These are phyloP conservation scores for Hippocampus kuda DNA, from an alignment of 2,797 vertebrate genomes.

Conservation along the genomic window DNA sequence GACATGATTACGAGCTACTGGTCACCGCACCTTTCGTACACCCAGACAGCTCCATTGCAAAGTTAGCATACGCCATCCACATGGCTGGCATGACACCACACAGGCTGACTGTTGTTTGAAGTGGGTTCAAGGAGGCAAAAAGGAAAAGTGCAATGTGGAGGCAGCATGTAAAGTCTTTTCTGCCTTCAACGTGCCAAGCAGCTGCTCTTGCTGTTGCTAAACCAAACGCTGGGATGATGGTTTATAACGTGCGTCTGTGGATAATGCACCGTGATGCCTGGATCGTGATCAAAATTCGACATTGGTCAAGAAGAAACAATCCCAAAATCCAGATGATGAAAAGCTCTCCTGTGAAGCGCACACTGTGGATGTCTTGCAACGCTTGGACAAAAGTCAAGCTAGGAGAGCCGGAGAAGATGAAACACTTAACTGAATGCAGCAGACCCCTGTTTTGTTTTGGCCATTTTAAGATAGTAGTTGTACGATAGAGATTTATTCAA, in stretches of 20 bases:
- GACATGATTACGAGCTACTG: slow-evolving; percentile 69
- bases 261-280: slow-evolving; percentile 3
- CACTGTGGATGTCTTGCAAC: slow-evolving; percentile 38
- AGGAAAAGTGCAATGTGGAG: slow-evolving; percentile 61
- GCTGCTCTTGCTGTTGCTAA: slow-evolving; percentile 43
- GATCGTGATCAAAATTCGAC: slow-evolving; percentile 33
- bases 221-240: slow-evolving; percentile 37
- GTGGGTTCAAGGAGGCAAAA: slow-evolving; percentile 66
- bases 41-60: slow-evolving; percentile 52
- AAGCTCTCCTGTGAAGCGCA: slow-evolving; percentile 40
- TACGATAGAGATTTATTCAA: too few relatives aligned
- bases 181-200: slow-evolving; percentile 41
- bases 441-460: background rate
- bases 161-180: slow-evolving; percentile 53
- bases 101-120: slow-evolving; percentile 69
- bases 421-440: slow-evolving; percentile 35
- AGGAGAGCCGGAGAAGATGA: slow-evolving; percentile 40
- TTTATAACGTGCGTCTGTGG: slow-evolving; percentile 21
- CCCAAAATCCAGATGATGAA: slow-evolving; percentile 45
- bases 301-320: slow-evolving; percentile 45
- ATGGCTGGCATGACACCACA: slow-evolving; percentile 78
- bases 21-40: slow-evolving; percentile 52
- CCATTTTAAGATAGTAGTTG: too few relatives aligned
- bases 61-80: slow-evolving; percentile 82
- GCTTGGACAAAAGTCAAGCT: slow-evolving; percentile 34